Base-by-base conservation (phyloP, 2,797 vertebrate species). In the Steatocranus sp. region DNA sequence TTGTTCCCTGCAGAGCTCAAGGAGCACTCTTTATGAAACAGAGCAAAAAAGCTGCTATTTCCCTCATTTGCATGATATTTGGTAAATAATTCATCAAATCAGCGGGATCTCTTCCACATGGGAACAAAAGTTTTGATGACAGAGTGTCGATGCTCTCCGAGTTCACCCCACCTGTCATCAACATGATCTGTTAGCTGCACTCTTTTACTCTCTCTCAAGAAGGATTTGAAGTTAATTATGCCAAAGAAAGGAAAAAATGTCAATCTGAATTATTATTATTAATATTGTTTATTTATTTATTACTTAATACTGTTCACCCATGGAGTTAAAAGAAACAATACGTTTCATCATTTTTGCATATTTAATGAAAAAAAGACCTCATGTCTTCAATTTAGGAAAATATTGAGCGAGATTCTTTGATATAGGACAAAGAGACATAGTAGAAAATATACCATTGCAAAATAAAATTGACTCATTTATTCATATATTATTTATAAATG, bases 61-160 rank as follows among this genome's bases (percentile, higher is more conserved):
- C 78, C 20, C 38, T 68, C 36, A 87, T 91, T 86, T 86, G 15
- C 86, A 92, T 89, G 85, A 88, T 82, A 79, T 81, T 85, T 73
- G n/a, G 88, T 92, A 83, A 88, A 91, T 92, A 88, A 92, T 92
- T 92, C 87, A 89, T 87, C 58, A 78, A 78, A 76, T 84, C 83
- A 83, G 86, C 80, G 68, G 79, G 83, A 63, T 49, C 11, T 76
- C 17, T 56, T 75, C 36, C 77, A 78, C 70, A 30, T 30, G 82
- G 86, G 83, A 80, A 75, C 80, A 34, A 70, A 86, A 79, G 63
- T 79, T 25, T 54, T 11, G 43, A 61, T 87, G 85, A 85, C 88
- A 88, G 83, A 18, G 66, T 70, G 66, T 27, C 6, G 41, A 30
- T 48, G 66, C 23, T 30, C 41, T 70, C 38, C 7, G 38, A 46